A percentile compares a stretch with the other conserved stretches of the same genome.
phyloP scores from a whole-genome alignment of 2,113 vertebrate genomes.

The Xyliphius kryptos region DNA sequence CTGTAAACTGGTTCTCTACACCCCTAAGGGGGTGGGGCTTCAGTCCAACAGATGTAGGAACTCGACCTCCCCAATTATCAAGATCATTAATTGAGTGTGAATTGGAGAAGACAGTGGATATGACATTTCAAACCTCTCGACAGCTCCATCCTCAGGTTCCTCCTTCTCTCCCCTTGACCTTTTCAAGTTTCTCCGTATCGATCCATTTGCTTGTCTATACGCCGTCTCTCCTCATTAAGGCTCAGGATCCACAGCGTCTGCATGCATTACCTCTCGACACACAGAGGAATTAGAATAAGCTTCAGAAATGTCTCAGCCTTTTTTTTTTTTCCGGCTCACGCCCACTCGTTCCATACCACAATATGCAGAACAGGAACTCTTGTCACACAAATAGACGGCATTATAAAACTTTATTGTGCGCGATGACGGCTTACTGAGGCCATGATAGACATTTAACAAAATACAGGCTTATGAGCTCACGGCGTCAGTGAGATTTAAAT shows the following conservation, averaged over 20 bases:
- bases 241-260: constrained; percentile 7
- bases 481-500: background rate
- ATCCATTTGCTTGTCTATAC: constrained; percentile 21
- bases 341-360: too few relatives aligned
- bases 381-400: background rate
- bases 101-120: constrained; percentile 7
- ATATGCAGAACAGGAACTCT: too few relatives aligned
- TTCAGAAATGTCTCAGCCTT: too few relatives aligned
- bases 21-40: too few relatives aligned
- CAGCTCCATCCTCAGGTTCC: background rate
- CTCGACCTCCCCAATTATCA: constrained; percentile 6
- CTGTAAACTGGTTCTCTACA: too few relatives aligned
- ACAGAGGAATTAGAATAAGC: background rate
- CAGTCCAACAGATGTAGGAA: background rate
- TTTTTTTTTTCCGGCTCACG: too few relatives aligned
- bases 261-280: constrained; percentile 7
- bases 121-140: constrained; percentile 22
- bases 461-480: background rate
- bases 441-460: constrained; percentile 4
- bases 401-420: background rate
- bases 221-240: constrained; percentile 22
- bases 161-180: constrained; percentile 31
- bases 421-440: background rate
- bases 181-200: constrained; percentile 23
- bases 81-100: constrained; percentile 22